phyloP scores from a whole-genome alignment of 1,140 invertebrate genomes.

The Heliconius nattereri region DNA sequence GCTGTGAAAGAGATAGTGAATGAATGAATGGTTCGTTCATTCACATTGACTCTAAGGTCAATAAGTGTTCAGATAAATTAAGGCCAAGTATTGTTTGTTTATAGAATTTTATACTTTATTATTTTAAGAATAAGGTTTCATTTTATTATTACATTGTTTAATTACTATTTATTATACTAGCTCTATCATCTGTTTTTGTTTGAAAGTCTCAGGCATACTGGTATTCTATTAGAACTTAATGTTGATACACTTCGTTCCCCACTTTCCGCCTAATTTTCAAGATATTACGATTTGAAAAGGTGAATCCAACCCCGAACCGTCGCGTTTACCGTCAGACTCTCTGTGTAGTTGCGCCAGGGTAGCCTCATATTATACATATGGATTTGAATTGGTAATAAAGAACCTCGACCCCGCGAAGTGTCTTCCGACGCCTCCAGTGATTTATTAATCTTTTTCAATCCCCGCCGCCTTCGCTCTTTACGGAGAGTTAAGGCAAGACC shows the following conservation, averaged over 20 bases:
- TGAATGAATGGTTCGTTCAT: slow-evolving; percentile 57
- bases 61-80: slow-evolving; percentile 53
- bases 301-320: too few relatives aligned
- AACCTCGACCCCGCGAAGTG: neutral
- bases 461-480: neutral
- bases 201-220: neutral
- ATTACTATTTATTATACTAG: neutral
- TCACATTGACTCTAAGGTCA: slow-evolving; percentile 62
- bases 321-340: too few relatives aligned
- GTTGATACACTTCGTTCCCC: too few relatives aligned
- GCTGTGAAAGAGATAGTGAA: slow-evolving; percentile 25
- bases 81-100: slow-evolving; percentile 38
- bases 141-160: neutral
- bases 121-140: neutral
- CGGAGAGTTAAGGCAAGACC: neutral
- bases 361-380: too few relatives aligned
- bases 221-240: too few relatives aligned
- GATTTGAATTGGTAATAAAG: too few relatives aligned
- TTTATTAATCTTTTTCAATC: neutral
- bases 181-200: neutral
- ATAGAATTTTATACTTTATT: neutral
- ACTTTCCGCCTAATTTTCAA: too few relatives aligned
- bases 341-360: too few relatives aligned
- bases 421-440: neutral
- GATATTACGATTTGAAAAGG: too few relatives aligned